A percentile compares a stretch with the other conserved stretches of the same genome.
These are phyloP conservation scores for Geococcyx californianus DNA, from an alignment of 2,113 vertebrate genomes.

Conservation along the genomic window DNA sequence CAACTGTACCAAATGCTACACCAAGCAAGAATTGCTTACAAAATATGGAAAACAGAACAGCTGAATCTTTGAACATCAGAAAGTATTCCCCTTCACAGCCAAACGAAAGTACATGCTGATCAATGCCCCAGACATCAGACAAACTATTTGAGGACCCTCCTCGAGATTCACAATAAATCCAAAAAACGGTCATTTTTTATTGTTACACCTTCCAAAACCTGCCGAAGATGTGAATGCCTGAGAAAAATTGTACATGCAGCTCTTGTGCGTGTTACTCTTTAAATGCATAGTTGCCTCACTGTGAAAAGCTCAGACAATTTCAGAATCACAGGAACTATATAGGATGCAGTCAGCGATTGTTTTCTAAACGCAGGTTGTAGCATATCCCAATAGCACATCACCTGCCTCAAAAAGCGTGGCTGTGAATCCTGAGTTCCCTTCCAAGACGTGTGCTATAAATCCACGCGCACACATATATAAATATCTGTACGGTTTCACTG, in stretches of 20 bases:
- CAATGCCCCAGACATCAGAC: not conserved
- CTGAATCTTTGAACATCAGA: not conserved
- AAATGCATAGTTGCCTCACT: not conserved
- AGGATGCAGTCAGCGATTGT: not conserved
- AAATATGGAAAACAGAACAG: not conserved
- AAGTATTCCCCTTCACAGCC: not conserved
- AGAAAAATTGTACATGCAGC: not conserved
- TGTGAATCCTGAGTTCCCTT: slow-evolving; percentile 3
- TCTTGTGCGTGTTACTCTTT: not conserved
- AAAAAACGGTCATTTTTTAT: not conserved
- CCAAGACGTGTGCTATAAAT: not conserved
- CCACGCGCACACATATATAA: not conserved
- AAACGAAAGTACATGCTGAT: not conserved
- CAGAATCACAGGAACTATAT: not conserved
- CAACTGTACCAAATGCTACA: not conserved
- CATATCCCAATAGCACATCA: not conserved
- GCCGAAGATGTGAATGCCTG: not conserved
- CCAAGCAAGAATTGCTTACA: not conserved
- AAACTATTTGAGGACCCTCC: not conserved
- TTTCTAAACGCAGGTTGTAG: not conserved
- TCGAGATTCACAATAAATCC: not conserved
- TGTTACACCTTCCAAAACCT: not conserved
- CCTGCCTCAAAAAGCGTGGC: not conserved
- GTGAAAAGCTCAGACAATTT: slow-evolving; percentile 10
- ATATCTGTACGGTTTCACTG: not conserved